Percentiles rank a stretch among this genome's conserved stretches.
Conservation (phyloP, 2,797 vertebrate genomes). For the Hoplostethus mediterraneus region DNA sequence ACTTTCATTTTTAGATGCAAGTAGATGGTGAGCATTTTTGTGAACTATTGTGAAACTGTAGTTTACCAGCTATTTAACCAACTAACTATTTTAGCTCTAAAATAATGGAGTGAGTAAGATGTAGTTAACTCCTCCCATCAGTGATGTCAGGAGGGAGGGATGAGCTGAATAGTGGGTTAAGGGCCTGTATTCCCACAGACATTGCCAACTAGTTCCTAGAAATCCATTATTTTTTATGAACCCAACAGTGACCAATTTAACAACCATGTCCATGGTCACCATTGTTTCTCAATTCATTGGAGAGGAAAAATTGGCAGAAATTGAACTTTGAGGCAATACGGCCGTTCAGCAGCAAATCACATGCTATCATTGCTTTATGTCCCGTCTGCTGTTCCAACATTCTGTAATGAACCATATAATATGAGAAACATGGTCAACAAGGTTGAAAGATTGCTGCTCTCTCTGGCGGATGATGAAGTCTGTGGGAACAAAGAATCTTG, state of each 20-base stretch:
- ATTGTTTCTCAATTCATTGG: not conserved
- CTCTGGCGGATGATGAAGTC: too few species aligned
- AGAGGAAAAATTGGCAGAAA: not conserved
- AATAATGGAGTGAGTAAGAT: not conserved
- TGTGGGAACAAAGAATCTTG: too few species aligned
- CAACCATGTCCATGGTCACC: not conserved
- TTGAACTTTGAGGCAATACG: not conserved
- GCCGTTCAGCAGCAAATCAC: not conserved
- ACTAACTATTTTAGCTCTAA: not conserved
- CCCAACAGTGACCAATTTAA: slow-evolving; percentile 5
- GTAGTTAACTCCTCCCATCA: too few species aligned
- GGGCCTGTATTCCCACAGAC: slow-evolving; percentile 25
- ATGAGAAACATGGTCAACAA: not conserved
- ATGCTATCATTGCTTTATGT: not conserved
- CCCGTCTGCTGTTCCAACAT: not conserved
- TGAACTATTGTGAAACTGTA: slow-evolving; percentile 14
- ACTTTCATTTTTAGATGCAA: slow-evolving; percentile 39
- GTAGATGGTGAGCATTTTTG: not conserved
- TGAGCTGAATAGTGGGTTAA: slow-evolving; percentile 1
- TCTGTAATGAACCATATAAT: not conserved
- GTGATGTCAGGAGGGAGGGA: not conserved
- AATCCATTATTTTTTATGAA: slow-evolving; percentile 48
- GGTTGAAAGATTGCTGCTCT: not conserved
- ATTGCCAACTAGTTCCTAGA: slow-evolving; percentile 18
- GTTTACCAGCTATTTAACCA: slow-evolving; percentile 1